These are phyloP conservation scores for Chorisops tibialis DNA, from an alignment of 2,888 invertebrate species.

Conservation along the genomic window DNA sequence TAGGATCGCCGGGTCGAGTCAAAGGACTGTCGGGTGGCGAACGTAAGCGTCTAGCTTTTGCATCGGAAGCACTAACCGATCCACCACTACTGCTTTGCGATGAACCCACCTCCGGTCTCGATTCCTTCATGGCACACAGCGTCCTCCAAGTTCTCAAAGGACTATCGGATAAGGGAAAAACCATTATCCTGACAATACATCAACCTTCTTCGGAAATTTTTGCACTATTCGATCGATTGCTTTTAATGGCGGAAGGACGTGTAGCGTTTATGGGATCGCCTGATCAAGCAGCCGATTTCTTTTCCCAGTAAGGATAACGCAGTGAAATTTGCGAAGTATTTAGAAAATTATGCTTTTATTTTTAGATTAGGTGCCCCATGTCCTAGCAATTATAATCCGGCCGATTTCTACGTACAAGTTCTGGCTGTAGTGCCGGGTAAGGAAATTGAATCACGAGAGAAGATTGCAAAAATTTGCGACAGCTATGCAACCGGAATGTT, in stretches of 20 bases:
- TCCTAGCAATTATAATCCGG: conserved; percentile 89
- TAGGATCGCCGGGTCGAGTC: conserved; percentile 81
- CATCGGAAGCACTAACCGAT: conserved; percentile 94
- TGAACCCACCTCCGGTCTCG: conserved; percentile 94
- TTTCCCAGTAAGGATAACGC: conserved; percentile 61
- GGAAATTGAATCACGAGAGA: conserved; percentile 74
- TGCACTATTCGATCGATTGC: conserved; percentile 82
- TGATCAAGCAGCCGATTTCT: conserved; percentile 74
- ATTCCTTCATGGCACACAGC: conserved; percentile 95
- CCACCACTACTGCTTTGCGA: conserved; percentile 95
- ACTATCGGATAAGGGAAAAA: conserved; percentile 77
- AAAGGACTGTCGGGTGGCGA: conserved; percentile 97
- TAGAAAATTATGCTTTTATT: conserved; percentile 18
- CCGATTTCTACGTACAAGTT: conserved; percentile 88
- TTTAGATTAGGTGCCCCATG: conserved; percentile 75
- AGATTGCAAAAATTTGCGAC: conserved; percentile 76
- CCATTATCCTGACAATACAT: conserved; percentile 89
- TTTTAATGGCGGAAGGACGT: conserved; percentile 88
- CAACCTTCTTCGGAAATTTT: conserved; percentile 92
- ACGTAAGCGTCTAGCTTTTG: conserved; percentile 91
- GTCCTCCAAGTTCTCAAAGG: conserved; percentile 79
- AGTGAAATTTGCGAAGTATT: neutral
- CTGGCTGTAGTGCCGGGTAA: conserved; percentile 81
- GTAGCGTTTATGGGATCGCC: conserved; percentile 84
- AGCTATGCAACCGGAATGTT: conserved; percentile 57